These are phyloP conservation scores for Chironomus riparius DNA, from an alignment of 2,888 invertebrate species.

Conservation along the genomic window DNA sequence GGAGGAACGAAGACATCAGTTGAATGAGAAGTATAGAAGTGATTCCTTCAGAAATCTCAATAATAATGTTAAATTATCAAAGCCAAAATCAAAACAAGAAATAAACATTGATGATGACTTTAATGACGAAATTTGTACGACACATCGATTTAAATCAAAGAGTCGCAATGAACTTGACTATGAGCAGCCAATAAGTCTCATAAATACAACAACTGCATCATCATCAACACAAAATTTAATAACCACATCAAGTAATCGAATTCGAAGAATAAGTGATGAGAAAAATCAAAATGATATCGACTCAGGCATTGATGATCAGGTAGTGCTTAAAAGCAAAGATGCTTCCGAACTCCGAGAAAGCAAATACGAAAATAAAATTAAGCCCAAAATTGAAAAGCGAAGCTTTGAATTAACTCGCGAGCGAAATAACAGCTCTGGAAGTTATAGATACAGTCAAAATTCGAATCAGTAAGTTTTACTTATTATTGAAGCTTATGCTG, in stretches of 20 bases:
- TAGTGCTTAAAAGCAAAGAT: conserved; percentile 25
- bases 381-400: conserved; percentile 34
- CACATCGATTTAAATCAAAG: conserved; percentile 20
- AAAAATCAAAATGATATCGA: conserved; percentile 40
- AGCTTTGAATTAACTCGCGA: conserved; percentile 32
- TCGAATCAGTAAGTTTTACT: conserved; percentile 25
- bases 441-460: not conserved
- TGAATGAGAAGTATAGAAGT: conserved; percentile 77
- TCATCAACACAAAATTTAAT: conserved; percentile 19
- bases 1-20: conserved; percentile 75
- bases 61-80: conserved; percentile 44
- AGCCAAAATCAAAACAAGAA: conserved; percentile 42
- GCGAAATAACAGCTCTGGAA: conserved; percentile 4
- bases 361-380: conserved; percentile 26
- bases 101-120: not conserved
- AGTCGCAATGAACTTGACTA: conserved; percentile 13
- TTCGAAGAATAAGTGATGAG: conserved; percentile 41
- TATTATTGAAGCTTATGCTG: conserved; percentile 33
- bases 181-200: conserved; percentile 16
- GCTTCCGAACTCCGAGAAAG: conserved; percentile 28
- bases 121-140: not conserved
- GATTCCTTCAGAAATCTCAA: conserved; percentile 63
- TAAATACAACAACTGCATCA: conserved; percentile 8
- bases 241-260: conserved; percentile 29
- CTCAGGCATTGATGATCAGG: conserved; percentile 28